Conservation (phyloP, 2,888 invertebrate genomes). For the Proisotoma minuta region DNA sequence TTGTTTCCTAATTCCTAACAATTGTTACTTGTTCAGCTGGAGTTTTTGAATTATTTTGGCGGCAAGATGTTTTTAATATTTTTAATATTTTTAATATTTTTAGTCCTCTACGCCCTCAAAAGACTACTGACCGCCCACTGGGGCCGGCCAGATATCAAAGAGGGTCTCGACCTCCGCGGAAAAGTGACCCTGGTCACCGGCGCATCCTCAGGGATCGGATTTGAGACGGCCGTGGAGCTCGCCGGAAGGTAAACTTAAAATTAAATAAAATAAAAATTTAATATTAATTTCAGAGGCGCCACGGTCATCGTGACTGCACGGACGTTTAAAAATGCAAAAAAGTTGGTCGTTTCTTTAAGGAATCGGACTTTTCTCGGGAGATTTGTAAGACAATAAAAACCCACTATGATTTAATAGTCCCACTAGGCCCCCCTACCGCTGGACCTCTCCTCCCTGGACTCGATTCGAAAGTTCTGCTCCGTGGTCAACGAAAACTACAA, state of each 20-base stretch:
- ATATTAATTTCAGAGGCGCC: constrained; percentile 57
- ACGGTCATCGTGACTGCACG: constrained; percentile 76
- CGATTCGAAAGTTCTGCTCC: constrained; percentile 52
- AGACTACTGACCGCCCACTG: constrained; percentile 21
- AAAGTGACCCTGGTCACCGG: constrained; percentile 52
- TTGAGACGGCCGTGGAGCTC: constrained; percentile 69
- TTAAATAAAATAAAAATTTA: not conserved
- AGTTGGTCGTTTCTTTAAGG: constrained; percentile 63
- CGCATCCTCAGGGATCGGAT: constrained; percentile 64
- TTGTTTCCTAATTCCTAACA: too few species aligned
- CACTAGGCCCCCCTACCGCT: constrained; percentile 37
- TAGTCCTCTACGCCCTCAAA: too few species aligned
- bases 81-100: too few species aligned
- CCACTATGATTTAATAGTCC: not conserved
- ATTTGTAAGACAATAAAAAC: constrained; percentile 55
- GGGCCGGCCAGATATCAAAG: constrained; percentile 13
- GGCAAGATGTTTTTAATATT: too few species aligned
- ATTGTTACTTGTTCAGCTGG: too few species aligned
- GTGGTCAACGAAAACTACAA: constrained; percentile 49
- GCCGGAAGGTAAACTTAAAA: constrained; percentile 53
- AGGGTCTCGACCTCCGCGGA: constrained; percentile 40
- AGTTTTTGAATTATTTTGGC: too few species aligned
- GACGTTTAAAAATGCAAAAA: constrained; percentile 61
- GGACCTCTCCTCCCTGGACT: constrained; percentile 47
- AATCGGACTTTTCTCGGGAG: constrained; percentile 59